Percentiles rank a stretch among this genome's conserved stretches.
phyloP scores from a whole-genome alignment of 2,888 invertebrate genomes.

The Pycnomerus fuliginosus region DNA sequence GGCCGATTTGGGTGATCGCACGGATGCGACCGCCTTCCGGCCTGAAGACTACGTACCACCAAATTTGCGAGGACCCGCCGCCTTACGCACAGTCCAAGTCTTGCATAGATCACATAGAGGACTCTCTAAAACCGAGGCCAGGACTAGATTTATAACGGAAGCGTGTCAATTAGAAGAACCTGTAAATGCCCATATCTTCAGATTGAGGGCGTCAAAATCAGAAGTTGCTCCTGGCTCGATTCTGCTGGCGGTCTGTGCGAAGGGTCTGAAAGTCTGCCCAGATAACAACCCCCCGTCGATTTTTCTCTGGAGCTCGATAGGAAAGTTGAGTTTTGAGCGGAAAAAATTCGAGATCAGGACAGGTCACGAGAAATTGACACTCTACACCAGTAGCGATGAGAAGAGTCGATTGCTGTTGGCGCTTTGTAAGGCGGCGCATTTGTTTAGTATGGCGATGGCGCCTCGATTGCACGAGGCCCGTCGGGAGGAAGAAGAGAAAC shows the following conservation, averaged over 20 bases:
- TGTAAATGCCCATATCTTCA: conserved; percentile 81
- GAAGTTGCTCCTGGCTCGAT: conserved; percentile 77
- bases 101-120: conserved; percentile 81
- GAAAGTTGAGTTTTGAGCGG: conserved; percentile 92
- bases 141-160: conserved; percentile 85
- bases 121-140: conserved; percentile 76
- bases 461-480: conserved; percentile 80
- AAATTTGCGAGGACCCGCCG: conserved; percentile 59
- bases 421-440: conserved; percentile 73
- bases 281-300: conserved; percentile 70
- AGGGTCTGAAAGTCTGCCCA: conserved; percentile 85
- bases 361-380: conserved; percentile 81
- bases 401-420: conserved; percentile 82
- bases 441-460: conserved; percentile 91
- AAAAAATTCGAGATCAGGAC: conserved; percentile 97
- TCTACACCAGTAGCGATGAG: conserved; percentile 90
- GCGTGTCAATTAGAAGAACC: conserved; percentile 81
- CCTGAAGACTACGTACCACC: conserved; percentile 83
- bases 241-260: conserved; percentile 88
- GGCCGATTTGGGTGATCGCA: conserved; percentile 86
- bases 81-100: conserved; percentile 63
- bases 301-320: conserved; percentile 94
- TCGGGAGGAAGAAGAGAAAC: conserved; percentile 76
- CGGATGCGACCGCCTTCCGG: conserved; percentile 68
- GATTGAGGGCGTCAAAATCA: conserved; percentile 74